Evolutionary conservation across 1,140 invertebrate genomes (phyloP).

Genomic region (Drosophila tristis): DNA sequence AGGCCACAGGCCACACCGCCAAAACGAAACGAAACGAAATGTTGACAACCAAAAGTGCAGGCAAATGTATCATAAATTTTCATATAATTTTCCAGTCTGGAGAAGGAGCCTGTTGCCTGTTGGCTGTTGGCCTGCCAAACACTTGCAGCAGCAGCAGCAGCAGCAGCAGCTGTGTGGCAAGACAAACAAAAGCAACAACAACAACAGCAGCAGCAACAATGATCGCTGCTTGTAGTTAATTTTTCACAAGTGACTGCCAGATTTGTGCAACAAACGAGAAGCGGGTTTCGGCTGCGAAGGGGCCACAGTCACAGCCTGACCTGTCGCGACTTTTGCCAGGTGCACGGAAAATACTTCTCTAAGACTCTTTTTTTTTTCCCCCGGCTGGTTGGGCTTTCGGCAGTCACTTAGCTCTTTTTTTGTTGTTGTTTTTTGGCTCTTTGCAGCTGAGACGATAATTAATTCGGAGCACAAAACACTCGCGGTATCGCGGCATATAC

Average conservation of each 20-base stretch:
- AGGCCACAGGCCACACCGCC: conserved; percentile 14
- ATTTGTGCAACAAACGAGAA: conserved; percentile 74
- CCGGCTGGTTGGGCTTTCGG: conserved; percentile 24
- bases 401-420: conserved; percentile 34
- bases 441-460: conserved; percentile 75
- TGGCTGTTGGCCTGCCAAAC: conserved; percentile 53
- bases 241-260: conserved; percentile 78
- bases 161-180: conserved; percentile 26
- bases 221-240: conserved; percentile 75
- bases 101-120: conserved; percentile 35
- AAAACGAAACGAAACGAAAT: conserved; percentile 11
- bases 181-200: conserved; percentile 53
- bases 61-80: conserved; percentile 82
- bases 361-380: conserved; percentile 55
- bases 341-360: conserved; percentile 73
- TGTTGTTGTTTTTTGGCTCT: conserved; percentile 39
- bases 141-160: conserved; percentile 66
- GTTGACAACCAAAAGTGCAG: conserved; percentile 78
- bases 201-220: conserved; percentile 65
- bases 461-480: conserved; percentile 62
- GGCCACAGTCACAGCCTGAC: conserved; percentile 51
- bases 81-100: conserved; percentile 75
- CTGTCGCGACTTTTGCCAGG: conserved; percentile 73
- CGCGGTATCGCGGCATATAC: conserved; percentile 7
- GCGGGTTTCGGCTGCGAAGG: conserved; percentile 42